These are phyloP conservation scores for Nesidiocoris tenuis DNA, from an alignment of 2,888 invertebrate species.

Conservation along the genomic window DNA sequence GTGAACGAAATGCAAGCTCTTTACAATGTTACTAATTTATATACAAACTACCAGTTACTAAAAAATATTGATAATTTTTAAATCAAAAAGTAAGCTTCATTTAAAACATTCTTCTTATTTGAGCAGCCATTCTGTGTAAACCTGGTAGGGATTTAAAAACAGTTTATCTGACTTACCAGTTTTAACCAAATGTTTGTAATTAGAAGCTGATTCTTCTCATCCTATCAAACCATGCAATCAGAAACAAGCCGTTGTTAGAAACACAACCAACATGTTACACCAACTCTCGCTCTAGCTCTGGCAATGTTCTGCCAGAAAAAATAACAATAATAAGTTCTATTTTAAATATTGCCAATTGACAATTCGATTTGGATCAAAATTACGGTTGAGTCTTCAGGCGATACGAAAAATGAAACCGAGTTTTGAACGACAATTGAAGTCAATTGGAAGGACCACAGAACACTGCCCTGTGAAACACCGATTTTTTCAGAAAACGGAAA, in stretches of 20 bases:
- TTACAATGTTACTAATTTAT: constrained; percentile 47
- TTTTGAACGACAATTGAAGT: no score
- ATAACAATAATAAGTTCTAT: background rate
- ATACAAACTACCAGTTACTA: constrained; percentile 48
- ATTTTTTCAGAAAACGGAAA: no score
- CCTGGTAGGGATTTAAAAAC: constrained; percentile 48
- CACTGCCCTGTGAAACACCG: no score
- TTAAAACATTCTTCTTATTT: constrained; percentile 47
- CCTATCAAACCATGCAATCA: constrained; percentile 61
- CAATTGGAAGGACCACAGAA: no score
- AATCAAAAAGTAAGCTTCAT: constrained; percentile 47
- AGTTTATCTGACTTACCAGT: constrained; percentile 70
- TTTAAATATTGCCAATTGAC: background rate
- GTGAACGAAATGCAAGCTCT: constrained; percentile 47
- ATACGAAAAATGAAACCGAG: no score
- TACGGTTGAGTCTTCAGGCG: no score
- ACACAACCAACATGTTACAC: constrained; percentile 49
- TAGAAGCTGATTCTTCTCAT: constrained; percentile 95
- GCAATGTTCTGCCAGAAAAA: constrained; percentile 46
- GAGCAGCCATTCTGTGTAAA: constrained; percentile 49
- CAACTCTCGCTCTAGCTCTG: constrained; percentile 46
- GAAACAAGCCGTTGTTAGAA: constrained; percentile 51
- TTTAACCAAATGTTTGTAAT: constrained; percentile 96
- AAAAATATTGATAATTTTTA: constrained; percentile 45
- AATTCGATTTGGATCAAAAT: no score